Conservation (phyloP, 1,140 invertebrate species). For the Cherax quadricarinatus region DNA sequence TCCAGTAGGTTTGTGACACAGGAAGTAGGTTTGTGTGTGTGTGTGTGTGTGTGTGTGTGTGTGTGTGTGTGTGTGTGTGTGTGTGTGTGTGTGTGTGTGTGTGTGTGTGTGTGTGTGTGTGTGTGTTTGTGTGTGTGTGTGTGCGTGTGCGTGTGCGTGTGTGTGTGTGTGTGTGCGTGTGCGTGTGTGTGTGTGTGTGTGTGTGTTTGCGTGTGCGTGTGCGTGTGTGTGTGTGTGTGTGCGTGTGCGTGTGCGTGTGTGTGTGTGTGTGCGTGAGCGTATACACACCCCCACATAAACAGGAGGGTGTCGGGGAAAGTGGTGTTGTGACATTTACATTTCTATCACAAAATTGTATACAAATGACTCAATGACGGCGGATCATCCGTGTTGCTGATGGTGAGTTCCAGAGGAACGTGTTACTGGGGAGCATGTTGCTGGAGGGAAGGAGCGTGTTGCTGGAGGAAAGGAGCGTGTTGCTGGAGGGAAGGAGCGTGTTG, state of each 20-base stretch:
- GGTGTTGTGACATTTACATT: constrained; percentile 9
- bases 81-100: too few species aligned
- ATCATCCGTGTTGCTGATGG: background rate
- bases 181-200: too few species aligned
- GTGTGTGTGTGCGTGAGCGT: too few species aligned
- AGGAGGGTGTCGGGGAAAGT: background rate
- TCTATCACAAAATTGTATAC: constrained; percentile 22
- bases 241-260: background rate
- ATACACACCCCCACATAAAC: background rate
- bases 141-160: background rate
- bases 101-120: too few species aligned
- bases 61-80: too few species aligned
- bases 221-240: background rate
- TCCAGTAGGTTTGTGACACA: too few species aligned
- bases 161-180: background rate
- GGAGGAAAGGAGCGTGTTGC: too few species aligned
- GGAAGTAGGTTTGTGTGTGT: too few species aligned
- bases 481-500: background rate
- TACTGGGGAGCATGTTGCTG: too few species aligned
- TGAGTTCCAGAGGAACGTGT: background rate
- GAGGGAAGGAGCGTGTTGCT: too few species aligned
- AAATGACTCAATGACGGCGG: background rate
- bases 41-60: too few species aligned
- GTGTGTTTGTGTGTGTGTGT: too few species aligned
- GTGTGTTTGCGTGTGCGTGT: background rate